phyloP scores from a whole-genome alignment of 1,140 invertebrate species.

The Sycobia sp. region DNA sequence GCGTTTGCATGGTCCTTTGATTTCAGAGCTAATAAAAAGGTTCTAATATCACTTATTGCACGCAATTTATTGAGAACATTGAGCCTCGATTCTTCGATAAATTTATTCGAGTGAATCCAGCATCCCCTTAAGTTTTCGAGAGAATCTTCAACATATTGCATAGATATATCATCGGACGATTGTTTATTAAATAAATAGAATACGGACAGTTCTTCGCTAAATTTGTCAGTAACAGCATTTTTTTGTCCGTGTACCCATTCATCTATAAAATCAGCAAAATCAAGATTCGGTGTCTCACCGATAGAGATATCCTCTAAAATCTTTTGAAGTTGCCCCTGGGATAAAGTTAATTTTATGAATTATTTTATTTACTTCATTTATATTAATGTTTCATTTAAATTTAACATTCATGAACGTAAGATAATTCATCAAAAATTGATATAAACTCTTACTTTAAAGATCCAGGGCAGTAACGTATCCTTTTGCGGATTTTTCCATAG shows the following conservation, averaged over 20 bases:
- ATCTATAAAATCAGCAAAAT: too few species aligned
- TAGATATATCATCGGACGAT: neutral
- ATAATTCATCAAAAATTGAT: neutral
- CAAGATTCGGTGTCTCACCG: too few species aligned
- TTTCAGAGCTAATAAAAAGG: neutral
- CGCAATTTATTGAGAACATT: neutral
- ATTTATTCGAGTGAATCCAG: slow-evolving; percentile 57
- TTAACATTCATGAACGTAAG: neutral
- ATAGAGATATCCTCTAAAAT: too few species aligned
- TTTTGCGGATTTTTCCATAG: slow-evolving; percentile 12
- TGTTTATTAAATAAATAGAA: neutral
- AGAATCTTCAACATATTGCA: slow-evolving; percentile 31
- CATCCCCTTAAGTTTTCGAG: slow-evolving; percentile 48
- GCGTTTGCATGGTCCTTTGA: neutral
- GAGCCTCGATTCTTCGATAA: slow-evolving; percentile 38
- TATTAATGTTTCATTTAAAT: neutral
- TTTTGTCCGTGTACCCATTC: neutral
- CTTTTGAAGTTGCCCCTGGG: slow-evolving; percentile 6
- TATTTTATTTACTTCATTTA: too few species aligned
- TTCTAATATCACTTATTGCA: neutral
- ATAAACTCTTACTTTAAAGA: slow-evolving; percentile 16
- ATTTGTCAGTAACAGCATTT: neutral
- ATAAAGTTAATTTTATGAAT: too few species aligned
- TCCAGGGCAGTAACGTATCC: slow-evolving; percentile 17
- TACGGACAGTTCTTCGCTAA: slow-evolving; percentile 1